Percentiles rank a stretch among this genome's conserved stretches.
These are phyloP conservation scores for Progne subis DNA, from an alignment of 2,113 vertebrate species.

Conservation along the genomic window DNA sequence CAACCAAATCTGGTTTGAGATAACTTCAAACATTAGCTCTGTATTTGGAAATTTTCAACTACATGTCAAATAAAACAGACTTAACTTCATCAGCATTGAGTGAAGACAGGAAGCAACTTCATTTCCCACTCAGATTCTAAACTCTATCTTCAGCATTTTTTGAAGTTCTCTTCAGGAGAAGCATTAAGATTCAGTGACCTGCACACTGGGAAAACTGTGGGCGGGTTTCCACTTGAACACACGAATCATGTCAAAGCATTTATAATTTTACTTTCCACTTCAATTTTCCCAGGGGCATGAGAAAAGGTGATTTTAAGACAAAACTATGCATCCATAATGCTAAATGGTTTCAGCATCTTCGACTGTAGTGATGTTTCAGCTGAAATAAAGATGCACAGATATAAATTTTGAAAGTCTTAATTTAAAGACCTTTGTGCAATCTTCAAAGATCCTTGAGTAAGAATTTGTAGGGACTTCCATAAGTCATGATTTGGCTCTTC, in stretches of 20 bases:
- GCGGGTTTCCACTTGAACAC: not conserved
- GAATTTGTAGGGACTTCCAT: not conserved
- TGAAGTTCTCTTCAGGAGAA: not conserved
- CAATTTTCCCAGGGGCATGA: not conserved
- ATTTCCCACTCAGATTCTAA: not conserved
- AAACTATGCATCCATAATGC: not conserved
- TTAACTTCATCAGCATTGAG: not conserved
- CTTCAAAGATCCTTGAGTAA: not conserved
- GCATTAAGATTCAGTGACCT: not conserved
- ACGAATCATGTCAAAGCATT: not conserved
- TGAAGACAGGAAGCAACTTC: not conserved
- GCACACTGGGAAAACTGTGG: not conserved
- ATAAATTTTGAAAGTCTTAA: not conserved
- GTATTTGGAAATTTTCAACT: not conserved
- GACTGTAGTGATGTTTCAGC: not conserved
- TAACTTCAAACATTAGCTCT: not conserved
- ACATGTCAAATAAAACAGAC: not conserved
- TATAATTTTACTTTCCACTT: not conserved
- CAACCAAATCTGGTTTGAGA: not conserved
- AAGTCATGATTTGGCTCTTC: not conserved
- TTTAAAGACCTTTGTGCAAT: not conserved
- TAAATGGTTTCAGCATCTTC: not conserved
- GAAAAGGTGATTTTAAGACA: not conserved
- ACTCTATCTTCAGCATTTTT: not conserved
- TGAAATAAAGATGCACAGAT: not conserved